phyloP scores from a whole-genome alignment of 2,113 vertebrate species.

The Mustela lutreola region DNA sequence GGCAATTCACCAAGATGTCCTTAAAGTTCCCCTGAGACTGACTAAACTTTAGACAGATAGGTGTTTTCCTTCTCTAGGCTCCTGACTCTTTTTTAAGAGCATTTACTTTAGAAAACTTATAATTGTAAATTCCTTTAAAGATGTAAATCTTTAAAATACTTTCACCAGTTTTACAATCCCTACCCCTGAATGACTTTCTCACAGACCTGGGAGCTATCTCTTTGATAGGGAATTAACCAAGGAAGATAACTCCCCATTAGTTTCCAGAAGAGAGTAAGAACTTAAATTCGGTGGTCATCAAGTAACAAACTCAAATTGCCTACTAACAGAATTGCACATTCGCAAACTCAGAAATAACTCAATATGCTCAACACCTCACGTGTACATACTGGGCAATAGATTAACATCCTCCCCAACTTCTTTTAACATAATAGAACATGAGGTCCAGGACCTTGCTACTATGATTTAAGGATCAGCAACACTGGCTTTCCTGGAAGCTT shows the following conservation, averaged over 20 bases:
- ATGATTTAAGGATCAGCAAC: neutral
- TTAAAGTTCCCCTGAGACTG: neutral
- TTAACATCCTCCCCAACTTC: neutral
- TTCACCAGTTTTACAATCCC: neutral
- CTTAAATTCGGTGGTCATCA: neutral
- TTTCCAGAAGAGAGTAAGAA: neutral
- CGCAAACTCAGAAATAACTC: neutral
- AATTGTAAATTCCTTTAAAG: conserved; percentile 11
- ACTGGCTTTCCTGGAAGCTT: neutral
- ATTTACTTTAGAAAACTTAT: conserved; percentile 15
- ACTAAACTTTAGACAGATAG: neutral
- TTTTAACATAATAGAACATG: neutral
- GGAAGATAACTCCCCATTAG: neutral
- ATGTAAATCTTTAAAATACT: neutral
- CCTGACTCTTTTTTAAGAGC: neutral
- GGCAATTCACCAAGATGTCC: neutral
- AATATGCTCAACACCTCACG: neutral
- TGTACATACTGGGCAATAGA: neutral
- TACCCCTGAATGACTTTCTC: neutral
- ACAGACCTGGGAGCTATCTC: neutral
- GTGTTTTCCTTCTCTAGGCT: neutral
- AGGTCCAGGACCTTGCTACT: neutral
- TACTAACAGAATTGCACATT: neutral
- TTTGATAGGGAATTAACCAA: neutral
- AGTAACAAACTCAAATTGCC: neutral